Conservation (phyloP, 64 coral and sea anemone species). For the Acropora yongei region DNA sequence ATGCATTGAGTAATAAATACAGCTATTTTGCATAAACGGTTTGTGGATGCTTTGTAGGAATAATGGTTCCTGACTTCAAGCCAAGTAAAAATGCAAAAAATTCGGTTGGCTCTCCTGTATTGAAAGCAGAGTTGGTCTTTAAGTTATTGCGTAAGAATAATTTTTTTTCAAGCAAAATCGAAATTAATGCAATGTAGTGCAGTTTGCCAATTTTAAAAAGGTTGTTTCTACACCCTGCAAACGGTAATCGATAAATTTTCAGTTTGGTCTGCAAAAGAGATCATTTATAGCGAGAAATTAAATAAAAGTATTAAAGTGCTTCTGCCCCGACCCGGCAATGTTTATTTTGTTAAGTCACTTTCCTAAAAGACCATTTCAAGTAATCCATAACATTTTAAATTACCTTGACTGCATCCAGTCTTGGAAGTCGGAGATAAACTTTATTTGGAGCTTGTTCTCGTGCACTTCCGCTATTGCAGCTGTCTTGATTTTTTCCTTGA, state of each 20-base stretch:
- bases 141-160: no score
- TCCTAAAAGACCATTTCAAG: background rate
- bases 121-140: background rate
- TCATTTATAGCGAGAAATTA: background rate
- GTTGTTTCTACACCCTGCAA: background rate
- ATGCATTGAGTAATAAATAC: background rate
- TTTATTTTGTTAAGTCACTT: background rate
- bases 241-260: background rate
- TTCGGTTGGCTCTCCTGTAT: background rate
- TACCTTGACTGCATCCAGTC: conserved; percentile 31
- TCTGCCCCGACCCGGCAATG: background rate
- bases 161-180: no score
- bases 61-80: no score
- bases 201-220: background rate
- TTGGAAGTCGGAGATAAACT: background rate
- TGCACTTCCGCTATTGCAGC: background rate
- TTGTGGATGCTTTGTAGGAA: background rate
- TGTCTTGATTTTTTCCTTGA: background rate
- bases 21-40: background rate
- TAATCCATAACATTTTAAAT: background rate
- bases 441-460: background rate
- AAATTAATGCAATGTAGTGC: background rate
- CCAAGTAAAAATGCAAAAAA: background rate
- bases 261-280: background rate
- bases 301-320: background rate